Percentiles rank a stretch among this genome's conserved stretches.
These are phyloP conservation scores for Burhinus bistriatus DNA, from an alignment of 2,113 vertebrate species.

Conservation along the genomic window DNA sequence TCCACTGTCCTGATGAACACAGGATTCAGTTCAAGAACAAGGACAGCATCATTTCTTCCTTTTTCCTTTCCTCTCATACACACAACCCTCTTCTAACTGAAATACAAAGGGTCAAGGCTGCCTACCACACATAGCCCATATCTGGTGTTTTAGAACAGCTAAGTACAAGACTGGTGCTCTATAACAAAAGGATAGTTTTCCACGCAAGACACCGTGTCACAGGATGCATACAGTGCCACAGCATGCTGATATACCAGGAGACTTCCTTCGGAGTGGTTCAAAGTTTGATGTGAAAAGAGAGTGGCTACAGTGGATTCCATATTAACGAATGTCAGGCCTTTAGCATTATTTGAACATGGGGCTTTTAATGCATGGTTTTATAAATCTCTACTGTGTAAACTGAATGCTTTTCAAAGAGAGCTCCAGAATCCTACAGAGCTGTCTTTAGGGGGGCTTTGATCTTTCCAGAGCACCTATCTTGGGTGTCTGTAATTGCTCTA, in stretches of 20 bases:
- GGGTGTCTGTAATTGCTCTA: slow-evolving; percentile 73
- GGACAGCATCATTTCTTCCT: background rate
- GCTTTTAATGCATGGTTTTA: slow-evolving; percentile 39
- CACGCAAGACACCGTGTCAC: background rate
- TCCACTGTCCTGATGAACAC: background rate
- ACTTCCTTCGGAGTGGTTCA: slow-evolving; percentile 35
- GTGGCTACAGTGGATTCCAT: slow-evolving; percentile 17
- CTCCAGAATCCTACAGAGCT: slow-evolving; percentile 66
- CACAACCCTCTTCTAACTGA: background rate
- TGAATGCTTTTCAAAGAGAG: slow-evolving; percentile 66
- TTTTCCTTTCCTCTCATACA: slow-evolving; percentile 5
- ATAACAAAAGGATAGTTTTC: background rate
- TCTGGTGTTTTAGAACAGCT: background rate
- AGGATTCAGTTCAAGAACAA: background rate
- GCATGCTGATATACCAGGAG: background rate
- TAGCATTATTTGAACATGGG: slow-evolving; percentile 45
- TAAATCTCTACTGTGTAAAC: slow-evolving; percentile 68
- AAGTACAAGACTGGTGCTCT: background rate
- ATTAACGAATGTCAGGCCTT: slow-evolving; percentile 48
- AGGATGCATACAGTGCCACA: background rate
- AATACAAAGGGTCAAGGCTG: slow-evolving; percentile 42
- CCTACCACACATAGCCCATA: background rate
- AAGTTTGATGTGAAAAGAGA: slow-evolving; percentile 20
- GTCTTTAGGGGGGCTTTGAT: slow-evolving; percentile 73
- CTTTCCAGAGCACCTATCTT: slow-evolving; percentile 73